Evolutionary conservation across 2,113 vertebrate genomes (phyloP), one percentile per base, ranked within the genome.

Genomic region (Brienomyrus brachyistius): DNA sequence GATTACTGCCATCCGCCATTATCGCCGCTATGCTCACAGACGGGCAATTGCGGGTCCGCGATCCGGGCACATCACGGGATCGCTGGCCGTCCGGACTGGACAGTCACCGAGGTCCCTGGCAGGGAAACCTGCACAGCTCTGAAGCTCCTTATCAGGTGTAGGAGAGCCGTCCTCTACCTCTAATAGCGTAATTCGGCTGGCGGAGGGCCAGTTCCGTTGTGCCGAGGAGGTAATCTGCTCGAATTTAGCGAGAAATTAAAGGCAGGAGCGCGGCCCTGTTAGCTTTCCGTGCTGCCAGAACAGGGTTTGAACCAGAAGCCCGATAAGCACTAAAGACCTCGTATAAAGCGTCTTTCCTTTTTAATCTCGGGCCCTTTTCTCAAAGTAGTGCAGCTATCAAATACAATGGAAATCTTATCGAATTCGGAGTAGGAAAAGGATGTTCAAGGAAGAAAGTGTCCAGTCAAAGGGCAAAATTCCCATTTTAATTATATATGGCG

Each of bases 231-330:
- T 94, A 92, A 94, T 92, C 92, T 92, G 89, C 90, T 89, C 80
- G 91, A 93, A 90, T 92, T 93, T 91, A 93, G 91, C 90, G 92
- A 88, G 87, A 91, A 92, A 92, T 93, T 93, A 93, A 92, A 92
- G 91, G 83, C 52, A 90, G 88, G 87, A 89, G 90, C 90, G 90
- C 89, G 87, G 91, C 93, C 89, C 88, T 92, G 92, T 90, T 92
- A 91, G 92, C 91, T 92, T 93, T 92, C 91, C 85, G 86, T 83
- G 89, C 84, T 88, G 91, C 89, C 88, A 90, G 91, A 92, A 90
- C 90, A 91, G 90, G 91, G 88, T 90, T 92, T 90, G 56, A 93
- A 89, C 90, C 23, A 47, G 70, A 91, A 82, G 87, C 80, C 89
- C 88, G 92, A 92, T 93, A 92, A 92, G 92, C 88, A 84, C 90